Evolutionary conservation across 2,888 invertebrate species (phyloP).

Genomic region (Habroteleia sp.): DNA sequence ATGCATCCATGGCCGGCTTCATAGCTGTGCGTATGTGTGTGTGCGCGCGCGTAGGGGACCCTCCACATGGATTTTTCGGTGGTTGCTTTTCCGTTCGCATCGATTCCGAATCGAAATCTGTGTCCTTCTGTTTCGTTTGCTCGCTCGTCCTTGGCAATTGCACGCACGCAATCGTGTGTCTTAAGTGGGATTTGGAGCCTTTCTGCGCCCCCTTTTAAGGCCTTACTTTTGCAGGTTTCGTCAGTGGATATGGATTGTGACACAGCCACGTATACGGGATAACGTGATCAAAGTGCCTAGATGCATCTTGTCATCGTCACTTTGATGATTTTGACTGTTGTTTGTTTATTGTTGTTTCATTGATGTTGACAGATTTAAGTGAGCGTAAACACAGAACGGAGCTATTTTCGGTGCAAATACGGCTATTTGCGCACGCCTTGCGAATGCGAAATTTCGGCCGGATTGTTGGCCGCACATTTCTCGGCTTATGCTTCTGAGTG

Average conservation of each 20-base stretch:
- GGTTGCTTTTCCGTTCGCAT: no score
- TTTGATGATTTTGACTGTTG: conserved; percentile 59
- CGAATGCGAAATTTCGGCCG: conserved; percentile 24
- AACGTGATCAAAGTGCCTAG: conserved; percentile 56
- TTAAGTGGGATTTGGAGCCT: conserved; percentile 4
- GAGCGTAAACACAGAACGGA: conserved; percentile 27
- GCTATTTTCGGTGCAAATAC: conserved; percentile 17
- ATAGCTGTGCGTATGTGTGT: conserved; percentile 65
- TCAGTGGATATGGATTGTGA: conserved; percentile 40
- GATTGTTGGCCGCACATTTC: conserved; percentile 6
- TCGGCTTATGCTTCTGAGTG: conserved; percentile 13
- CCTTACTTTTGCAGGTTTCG: conserved; percentile 22
- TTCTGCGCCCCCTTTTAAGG: conserved; percentile 21
- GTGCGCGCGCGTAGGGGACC: conserved; percentile 61
- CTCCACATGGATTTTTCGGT: conserved; percentile 66
- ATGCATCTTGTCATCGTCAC: conserved; percentile 52
- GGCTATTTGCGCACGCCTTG: conserved; percentile 11
- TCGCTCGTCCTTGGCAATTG: no score
- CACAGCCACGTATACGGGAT: conserved; percentile 49
- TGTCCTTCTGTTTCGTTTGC: no score
- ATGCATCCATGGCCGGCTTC: conserved; percentile 71
- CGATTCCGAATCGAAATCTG: no score
- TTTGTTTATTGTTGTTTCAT: conserved; percentile 65
- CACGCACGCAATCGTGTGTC: conserved; percentile 9
- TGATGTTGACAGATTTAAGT: conserved; percentile 23